Evolutionary conservation across 2,113 vertebrate species (phyloP).

Genomic region (Cariama cristata): DNA sequence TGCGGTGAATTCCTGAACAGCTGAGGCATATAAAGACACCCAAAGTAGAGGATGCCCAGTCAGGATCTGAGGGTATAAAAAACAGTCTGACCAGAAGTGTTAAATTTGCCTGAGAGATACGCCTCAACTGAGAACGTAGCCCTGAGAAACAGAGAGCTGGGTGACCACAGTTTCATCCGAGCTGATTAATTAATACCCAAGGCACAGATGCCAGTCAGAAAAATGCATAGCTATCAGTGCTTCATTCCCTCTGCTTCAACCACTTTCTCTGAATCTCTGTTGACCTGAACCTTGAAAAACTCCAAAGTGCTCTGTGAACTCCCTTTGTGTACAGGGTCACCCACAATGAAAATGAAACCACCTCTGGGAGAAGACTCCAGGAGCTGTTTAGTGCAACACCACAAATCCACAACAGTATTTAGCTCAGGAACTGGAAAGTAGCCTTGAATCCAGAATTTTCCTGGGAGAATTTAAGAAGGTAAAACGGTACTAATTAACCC

Average conservation of each 20-base stretch:
- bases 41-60: constrained; percentile 89
- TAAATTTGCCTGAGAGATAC: background rate
- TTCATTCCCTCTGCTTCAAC: background rate
- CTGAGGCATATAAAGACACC: constrained; percentile 86
- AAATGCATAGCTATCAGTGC: background rate
- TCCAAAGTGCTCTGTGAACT: background rate
- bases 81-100: background rate
- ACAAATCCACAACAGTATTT: background rate
- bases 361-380: background rate
- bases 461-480: background rate
- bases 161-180: background rate
- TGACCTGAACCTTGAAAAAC: background rate
- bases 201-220: background rate
- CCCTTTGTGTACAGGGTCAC: background rate
- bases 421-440: background rate
- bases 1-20: constrained; percentile 87
- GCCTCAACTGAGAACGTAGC: background rate
- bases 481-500: background rate
- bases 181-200: background rate
- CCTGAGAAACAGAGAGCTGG: background rate
- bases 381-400: background rate
- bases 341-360: background rate
- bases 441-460: background rate
- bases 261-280: background rate
- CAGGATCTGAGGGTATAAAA: constrained; percentile 74